These are phyloP conservation scores for Plutomurus gul DNA, from an alignment of 1,140 invertebrate genomes.

Conservation along the genomic window DNA sequence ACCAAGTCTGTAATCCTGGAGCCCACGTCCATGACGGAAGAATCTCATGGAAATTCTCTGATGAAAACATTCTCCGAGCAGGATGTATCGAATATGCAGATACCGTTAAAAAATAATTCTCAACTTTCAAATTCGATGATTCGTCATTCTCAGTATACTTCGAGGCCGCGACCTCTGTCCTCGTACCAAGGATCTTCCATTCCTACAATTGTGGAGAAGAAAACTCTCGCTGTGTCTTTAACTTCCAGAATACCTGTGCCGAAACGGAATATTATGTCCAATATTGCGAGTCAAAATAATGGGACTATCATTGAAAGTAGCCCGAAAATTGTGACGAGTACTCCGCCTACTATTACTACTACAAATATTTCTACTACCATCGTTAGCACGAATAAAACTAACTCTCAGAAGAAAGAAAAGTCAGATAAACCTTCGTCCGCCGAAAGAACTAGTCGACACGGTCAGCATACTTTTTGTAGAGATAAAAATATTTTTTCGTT, in stretches of 20 bases:
- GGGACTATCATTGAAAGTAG: slow-evolving; percentile 23
- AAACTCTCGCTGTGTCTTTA: background rate
- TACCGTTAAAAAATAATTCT: background rate
- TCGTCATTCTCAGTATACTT: background rate
- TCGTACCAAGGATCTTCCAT: slow-evolving; percentile 37
- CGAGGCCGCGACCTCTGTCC: slow-evolving; percentile 45
- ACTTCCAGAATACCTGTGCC: slow-evolving; percentile 38
- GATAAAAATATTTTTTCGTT: background rate
- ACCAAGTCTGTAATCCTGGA: slow-evolving; percentile 46
- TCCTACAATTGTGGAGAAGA: slow-evolving; percentile 13
- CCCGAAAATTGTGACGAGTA: background rate
- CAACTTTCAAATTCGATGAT: slow-evolving; percentile 19
- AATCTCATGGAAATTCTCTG: slow-evolving; percentile 27
- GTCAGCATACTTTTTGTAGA: slow-evolving; percentile 9
- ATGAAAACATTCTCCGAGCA: slow-evolving; percentile 52
- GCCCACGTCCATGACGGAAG: slow-evolving; percentile 6
- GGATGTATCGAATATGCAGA: slow-evolving; percentile 42
- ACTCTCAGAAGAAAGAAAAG: slow-evolving; percentile 4
- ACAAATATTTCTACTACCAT: too few relatives aligned
- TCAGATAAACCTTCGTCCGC: slow-evolving; percentile 7
- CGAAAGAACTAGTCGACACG: slow-evolving; percentile 17
- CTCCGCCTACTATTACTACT: too few relatives aligned
- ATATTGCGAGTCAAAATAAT: background rate
- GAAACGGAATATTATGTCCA: background rate
- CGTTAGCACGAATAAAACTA: too few relatives aligned